Evolutionary conservation across 2,888 invertebrate genomes (phyloP).

Genomic region (Folsomia candida): DNA sequence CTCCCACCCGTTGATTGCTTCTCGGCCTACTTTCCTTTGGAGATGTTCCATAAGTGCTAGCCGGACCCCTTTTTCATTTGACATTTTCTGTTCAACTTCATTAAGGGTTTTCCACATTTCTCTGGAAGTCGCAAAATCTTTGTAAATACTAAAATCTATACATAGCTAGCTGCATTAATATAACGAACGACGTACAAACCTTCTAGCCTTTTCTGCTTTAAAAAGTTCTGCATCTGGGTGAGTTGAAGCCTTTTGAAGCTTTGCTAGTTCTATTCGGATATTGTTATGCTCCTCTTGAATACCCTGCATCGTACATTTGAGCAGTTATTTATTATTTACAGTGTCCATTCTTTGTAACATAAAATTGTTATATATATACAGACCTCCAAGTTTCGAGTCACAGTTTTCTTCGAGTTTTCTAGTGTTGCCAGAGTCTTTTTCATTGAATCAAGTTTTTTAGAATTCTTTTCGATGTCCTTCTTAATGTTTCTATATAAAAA

Average conservation of each 20-base stretch:
- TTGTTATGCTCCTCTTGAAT: neutral
- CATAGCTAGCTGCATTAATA: too few species aligned
- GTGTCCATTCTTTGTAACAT: neutral
- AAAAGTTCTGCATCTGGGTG: neutral
- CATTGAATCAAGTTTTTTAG: neutral
- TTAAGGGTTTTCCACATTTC: slow-evolving; percentile 8
- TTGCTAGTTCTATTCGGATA: neutral
- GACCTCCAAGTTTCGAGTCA: neutral
- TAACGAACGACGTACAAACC: neutral
- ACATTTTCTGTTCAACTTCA: slow-evolving; percentile 13
- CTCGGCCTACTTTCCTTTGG: neutral
- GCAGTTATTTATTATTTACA: neutral
- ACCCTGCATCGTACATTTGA: neutral
- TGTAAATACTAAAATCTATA: too few species aligned
- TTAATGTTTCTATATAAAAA: neutral
- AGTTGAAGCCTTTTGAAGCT: neutral
- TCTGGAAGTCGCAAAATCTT: neutral
- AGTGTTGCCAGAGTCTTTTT: neutral
- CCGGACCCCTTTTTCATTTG: slow-evolving; percentile 15
- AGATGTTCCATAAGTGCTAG: slow-evolving; percentile 12
- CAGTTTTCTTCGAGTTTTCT: neutral
- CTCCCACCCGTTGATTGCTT: slow-evolving; percentile 15
- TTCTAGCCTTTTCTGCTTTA: neutral
- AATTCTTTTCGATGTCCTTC: neutral
- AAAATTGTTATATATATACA: neutral